Evolutionary conservation across 2,797 vertebrate species (phyloP).

Genomic region (Mormyrus proboscirostris): DNA sequence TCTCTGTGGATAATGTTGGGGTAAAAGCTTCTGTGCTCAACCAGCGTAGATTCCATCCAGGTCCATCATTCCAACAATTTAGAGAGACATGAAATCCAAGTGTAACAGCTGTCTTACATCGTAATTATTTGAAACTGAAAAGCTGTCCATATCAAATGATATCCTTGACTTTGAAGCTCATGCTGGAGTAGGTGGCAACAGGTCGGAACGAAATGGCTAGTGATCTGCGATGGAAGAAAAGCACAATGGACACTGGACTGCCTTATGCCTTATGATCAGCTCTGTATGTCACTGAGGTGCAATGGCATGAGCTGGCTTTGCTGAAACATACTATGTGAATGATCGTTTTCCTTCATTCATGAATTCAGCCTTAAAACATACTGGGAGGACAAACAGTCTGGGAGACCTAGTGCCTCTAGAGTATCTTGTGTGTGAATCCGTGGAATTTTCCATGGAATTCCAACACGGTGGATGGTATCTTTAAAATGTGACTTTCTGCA

Average conservation of each 20-base stretch:
- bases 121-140: not conserved
- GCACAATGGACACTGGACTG: not conserved
- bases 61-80: not conserved
- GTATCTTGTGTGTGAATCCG: not conserved
- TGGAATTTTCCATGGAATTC: not conserved
- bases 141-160: not conserved
- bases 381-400: not conserved
- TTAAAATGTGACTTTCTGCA: constrained; percentile 12
- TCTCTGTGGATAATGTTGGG: not conserved
- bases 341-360: not conserved
- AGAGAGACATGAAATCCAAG: not conserved
- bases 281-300: not conserved
- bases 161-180: not conserved
- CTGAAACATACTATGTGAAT: not conserved
- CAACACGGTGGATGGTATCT: not conserved
- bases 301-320: not conserved
- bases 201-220: not conserved
- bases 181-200: not conserved
- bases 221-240: not conserved
- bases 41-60: not conserved
- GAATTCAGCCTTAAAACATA: not conserved
- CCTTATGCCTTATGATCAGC: not conserved
- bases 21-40: not conserved
- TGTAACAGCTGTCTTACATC: not conserved
- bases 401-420: not conserved